Percentiles rank a stretch among this genome's conserved stretches.
Conservation (phyloP, 30 jellyfish, hydroid and myxozoan genomes). For the Chironex yamaguchii region DNA sequence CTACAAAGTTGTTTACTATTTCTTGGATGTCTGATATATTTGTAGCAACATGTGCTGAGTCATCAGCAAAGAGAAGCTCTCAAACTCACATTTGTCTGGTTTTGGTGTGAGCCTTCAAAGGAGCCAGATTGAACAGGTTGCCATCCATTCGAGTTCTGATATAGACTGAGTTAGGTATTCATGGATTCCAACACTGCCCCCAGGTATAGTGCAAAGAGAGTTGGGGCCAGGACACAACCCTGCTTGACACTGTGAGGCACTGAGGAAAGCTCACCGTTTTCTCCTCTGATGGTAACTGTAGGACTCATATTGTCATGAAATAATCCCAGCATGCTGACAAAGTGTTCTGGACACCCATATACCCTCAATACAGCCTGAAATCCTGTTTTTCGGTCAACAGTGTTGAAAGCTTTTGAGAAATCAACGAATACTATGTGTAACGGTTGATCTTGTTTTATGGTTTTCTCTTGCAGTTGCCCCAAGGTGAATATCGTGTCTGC, state of each 20-base stretch:
- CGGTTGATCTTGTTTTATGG: neutral
- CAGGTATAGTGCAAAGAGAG: neutral
- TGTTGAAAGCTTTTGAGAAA: slow-evolving; percentile 12
- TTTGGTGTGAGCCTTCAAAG: too few relatives aligned
- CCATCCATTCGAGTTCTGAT: neutral
- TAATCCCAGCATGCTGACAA: neutral
- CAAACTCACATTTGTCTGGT: neutral
- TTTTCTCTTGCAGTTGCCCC: slow-evolving; percentile 28
- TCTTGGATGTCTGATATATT: too few relatives aligned
- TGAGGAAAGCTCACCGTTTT: neutral
- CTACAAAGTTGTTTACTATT: too few relatives aligned
- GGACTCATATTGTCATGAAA: slow-evolving; percentile 1
- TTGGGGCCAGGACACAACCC: slow-evolving; percentile 23
- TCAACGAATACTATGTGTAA: neutral
- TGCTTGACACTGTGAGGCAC: neutral
- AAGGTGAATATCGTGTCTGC: slow-evolving; percentile 21
- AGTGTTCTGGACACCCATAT: too few relatives aligned
- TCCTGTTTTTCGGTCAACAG: neutral
- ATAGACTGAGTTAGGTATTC: neutral
- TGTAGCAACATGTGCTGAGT: neutral
- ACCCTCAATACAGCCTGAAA: neutral
- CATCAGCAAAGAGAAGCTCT: slow-evolving; percentile 3
- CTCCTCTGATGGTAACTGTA: neutral
- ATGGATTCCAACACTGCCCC: neutral
- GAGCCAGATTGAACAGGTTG: slow-evolving; percentile 19